Evolutionary conservation across 2,888 invertebrate species (phyloP).

Genomic region (Diloba caeruleocephala): DNA sequence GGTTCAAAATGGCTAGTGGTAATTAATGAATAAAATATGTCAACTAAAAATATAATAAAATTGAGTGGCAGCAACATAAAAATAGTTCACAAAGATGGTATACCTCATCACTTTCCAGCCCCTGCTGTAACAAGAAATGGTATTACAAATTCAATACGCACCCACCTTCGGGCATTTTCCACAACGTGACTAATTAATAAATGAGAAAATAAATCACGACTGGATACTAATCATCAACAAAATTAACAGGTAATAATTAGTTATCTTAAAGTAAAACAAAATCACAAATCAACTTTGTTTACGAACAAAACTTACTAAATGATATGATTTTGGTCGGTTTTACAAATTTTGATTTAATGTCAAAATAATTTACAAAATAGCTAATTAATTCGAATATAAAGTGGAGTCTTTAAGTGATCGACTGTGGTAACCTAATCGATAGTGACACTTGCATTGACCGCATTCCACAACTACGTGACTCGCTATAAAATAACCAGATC

Average conservation of each 20-base stretch:
- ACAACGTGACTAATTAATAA: constrained; percentile 72
- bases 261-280: constrained; percentile 59
- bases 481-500: constrained; percentile 75
- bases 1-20: constrained; percentile 85
- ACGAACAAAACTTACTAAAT: constrained; percentile 67
- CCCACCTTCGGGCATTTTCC: constrained; percentile 86
- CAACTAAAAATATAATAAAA: constrained; percentile 85
- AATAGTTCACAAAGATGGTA: constrained; percentile 89
- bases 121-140: constrained; percentile 94
- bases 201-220: constrained; percentile 65
- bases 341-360: constrained; percentile 52
- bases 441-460: constrained; percentile 77
- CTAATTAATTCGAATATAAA: constrained; percentile 61
- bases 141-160: constrained; percentile 89
- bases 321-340: constrained; percentile 59
- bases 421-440: constrained; percentile 70
- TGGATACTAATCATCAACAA: constrained; percentile 55
- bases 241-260: constrained; percentile 54
- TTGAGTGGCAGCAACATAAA: constrained; percentile 89
- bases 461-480: constrained; percentile 82
- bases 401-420: constrained; percentile 70
- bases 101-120: constrained; percentile 98
- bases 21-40: constrained; percentile 84
- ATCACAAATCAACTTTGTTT: constrained; percentile 64
- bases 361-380: constrained; percentile 59